Percentiles rank a stretch among this genome's conserved stretches.
Conservation (phyloP, 2,888 invertebrate genomes). For the Dermolepida albohirtum region DNA sequence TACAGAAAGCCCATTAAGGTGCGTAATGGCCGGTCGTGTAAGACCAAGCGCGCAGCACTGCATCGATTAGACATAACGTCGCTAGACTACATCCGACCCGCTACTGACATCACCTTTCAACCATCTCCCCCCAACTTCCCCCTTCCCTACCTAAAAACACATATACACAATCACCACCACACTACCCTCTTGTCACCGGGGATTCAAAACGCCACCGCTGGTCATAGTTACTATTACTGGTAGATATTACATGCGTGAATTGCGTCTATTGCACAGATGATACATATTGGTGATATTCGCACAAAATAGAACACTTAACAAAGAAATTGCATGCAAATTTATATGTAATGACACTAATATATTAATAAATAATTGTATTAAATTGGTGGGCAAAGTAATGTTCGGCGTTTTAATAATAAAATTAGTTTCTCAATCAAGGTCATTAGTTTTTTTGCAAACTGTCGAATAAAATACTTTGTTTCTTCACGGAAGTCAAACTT, state of each 20-base stretch:
- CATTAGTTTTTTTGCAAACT: too few relatives aligned
- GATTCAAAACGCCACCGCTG: conserved; percentile 26
- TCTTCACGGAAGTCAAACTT: too few relatives aligned
- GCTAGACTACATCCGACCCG: conserved; percentile 66
- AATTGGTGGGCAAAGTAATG: too few relatives aligned
- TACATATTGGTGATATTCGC: conserved; percentile 9
- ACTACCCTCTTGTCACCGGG: conserved; percentile 35
- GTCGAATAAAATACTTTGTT: too few relatives aligned
- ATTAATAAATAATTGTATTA: too few relatives aligned
- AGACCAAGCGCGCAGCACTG: conserved; percentile 77
- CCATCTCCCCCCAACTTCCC: conserved; percentile 45
- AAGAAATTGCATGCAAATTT: conserved; percentile 21
- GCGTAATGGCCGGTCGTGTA: conserved; percentile 78
- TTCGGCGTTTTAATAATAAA: too few relatives aligned
- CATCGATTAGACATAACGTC: conserved; percentile 77
- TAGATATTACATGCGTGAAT: conserved; percentile 38
- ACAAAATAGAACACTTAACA: conserved; percentile 5
- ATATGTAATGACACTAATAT: not conserved
- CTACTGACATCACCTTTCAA: conserved; percentile 58
- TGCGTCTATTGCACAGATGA: conserved; percentile 10
- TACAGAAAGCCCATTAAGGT: conserved; percentile 76
- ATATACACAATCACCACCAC: conserved; percentile 31
- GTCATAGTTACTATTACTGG: conserved; percentile 39
- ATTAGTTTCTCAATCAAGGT: too few relatives aligned
- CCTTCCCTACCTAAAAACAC: conserved; percentile 23